Evolutionary conservation across 2,113 vertebrate genomes (phyloP), one percentile per base, ranked within the genome.

Genomic region (Pomatorhinus ruficollis): DNA sequence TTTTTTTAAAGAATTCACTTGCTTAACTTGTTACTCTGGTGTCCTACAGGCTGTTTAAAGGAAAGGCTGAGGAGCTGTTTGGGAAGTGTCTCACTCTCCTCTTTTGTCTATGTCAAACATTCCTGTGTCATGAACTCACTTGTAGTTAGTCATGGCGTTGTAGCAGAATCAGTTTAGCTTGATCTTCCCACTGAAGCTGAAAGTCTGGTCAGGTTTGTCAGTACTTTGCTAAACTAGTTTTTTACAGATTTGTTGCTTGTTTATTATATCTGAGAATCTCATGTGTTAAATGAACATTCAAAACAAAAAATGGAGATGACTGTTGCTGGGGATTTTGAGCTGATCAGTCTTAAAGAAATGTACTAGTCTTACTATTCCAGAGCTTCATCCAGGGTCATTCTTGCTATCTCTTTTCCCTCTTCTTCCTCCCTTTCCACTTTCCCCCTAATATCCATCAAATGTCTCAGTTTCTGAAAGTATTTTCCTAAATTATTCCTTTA

Each of bases 371-470:
- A 49, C 31, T 12, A 87, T 82, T 57, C 40, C 37, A 89, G 77
- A 66, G 14, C 64, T 89, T 84, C 69, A 53, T 19, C 15, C 27
- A 63, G 10, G 27, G n/a, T 49, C 42, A 35, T 78, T 78, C 66
- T 88, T 88, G 12, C 33, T 59, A 4, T 40, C 15, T 6, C 8
- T 31, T 74, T 30, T 1, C 2, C 19, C 10, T 5, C 25, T 82
- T 49, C 25, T 31, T 35, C 3, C 2, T 1, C 1, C 1, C 22
- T 40, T 11, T 12, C 10, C 9, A 6, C 7, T 5, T 9, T 8
- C 12, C 5, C 3, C 6, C 6, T 17, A 80, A 54, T 40, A 64
- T 45, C 28, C 18, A 39, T 63, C n/a, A 93, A 78, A 65, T 33
- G 18, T 54, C 37, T 52, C 6, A 6, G 4, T 59, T 27, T 91